Conservation (phyloP, 2,113 vertebrate species). For the Ctenodactylus gundi region DNA sequence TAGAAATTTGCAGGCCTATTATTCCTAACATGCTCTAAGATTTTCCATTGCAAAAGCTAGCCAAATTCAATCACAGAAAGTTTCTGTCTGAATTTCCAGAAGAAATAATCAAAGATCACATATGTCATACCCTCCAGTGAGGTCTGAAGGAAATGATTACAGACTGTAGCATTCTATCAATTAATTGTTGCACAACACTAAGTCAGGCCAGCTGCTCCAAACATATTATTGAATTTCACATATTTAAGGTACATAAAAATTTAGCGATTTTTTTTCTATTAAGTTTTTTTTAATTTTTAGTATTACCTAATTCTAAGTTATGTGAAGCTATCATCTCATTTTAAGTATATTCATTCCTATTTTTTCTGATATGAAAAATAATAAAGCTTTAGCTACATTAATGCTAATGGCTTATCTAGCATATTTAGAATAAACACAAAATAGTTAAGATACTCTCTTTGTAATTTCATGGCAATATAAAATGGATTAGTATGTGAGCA, state of each 20-base stretch:
- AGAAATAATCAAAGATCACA: background rate
- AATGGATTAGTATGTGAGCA: conserved; percentile 81
- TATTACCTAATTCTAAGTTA: conserved; percentile 63
- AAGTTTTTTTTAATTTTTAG: conserved; percentile 60
- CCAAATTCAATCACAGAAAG: conserved; percentile 48
- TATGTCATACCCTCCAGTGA: background rate
- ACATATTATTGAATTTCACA: conserved; percentile 37
- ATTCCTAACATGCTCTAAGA: conserved; percentile 11
- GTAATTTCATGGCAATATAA: conserved; percentile 80
- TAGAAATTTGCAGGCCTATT: background rate
- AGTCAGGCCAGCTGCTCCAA: conserved; percentile 11
- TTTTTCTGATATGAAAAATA: conserved; percentile 71
- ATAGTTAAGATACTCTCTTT: conserved; percentile 76
- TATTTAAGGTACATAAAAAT: conserved; percentile 53
- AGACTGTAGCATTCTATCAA: background rate
- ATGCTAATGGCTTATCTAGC: conserved; percentile 68
- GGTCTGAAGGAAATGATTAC: background rate
- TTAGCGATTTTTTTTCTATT: conserved; percentile 47
- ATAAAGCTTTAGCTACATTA: conserved; percentile 75
- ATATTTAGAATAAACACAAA: conserved; percentile 79
- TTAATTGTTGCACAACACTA: conserved; percentile 5
- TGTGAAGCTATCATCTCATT: conserved; percentile 67
- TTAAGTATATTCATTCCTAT: conserved; percentile 74
- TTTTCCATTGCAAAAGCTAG: background rate
- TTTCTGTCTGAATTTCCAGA: background rate